These are phyloP conservation scores for Eupithecia abbreviata DNA, from an alignment of 2,888 invertebrate species.

Conservation along the genomic window DNA sequence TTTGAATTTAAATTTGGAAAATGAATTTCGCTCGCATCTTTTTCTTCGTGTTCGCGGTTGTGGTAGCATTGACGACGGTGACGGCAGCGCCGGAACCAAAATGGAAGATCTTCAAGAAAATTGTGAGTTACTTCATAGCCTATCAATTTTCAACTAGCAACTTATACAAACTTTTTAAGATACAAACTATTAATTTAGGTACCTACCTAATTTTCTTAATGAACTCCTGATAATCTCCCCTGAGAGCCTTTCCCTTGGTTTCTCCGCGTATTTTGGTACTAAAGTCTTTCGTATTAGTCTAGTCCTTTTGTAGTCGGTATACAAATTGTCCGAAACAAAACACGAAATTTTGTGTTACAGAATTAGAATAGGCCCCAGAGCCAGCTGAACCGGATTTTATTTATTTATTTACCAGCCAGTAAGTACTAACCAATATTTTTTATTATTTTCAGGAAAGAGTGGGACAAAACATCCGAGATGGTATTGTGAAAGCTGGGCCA, in stretches of 20 bases:
- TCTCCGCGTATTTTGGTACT: no score
- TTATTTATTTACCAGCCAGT: background rate
- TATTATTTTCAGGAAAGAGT: conserved; percentile 52
- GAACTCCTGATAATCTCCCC: conserved; percentile 48
- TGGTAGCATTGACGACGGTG: conserved; percentile 52
- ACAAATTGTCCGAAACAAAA: no score
- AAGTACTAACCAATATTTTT: background rate
- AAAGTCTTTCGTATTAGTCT: no score
- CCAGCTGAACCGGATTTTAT: conserved; percentile 55
- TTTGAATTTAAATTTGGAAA: conserved; percentile 32
- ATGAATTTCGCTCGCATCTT: conserved; percentile 61
- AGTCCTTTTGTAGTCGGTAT: no score
- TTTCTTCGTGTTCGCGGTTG: conserved; percentile 56
- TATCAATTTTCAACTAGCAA: no score
- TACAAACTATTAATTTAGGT: background rate
- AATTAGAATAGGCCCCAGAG: no score
- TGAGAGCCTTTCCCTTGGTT: conserved; percentile 24
- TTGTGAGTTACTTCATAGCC: conserved; percentile 53
- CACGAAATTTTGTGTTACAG: no score
- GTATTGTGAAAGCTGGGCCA: conserved; percentile 59
- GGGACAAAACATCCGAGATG: conserved; percentile 56
- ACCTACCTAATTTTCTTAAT: conserved; percentile 44
- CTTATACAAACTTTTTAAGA: background rate
- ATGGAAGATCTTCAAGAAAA: conserved; percentile 62
- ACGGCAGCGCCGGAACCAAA: conserved; percentile 55